Percentiles rank a stretch among this genome's conserved stretches.
Conservation (phyloP, 37 sponge, comb jelly and placozoan genomes). For the Geodia barretti region DNA sequence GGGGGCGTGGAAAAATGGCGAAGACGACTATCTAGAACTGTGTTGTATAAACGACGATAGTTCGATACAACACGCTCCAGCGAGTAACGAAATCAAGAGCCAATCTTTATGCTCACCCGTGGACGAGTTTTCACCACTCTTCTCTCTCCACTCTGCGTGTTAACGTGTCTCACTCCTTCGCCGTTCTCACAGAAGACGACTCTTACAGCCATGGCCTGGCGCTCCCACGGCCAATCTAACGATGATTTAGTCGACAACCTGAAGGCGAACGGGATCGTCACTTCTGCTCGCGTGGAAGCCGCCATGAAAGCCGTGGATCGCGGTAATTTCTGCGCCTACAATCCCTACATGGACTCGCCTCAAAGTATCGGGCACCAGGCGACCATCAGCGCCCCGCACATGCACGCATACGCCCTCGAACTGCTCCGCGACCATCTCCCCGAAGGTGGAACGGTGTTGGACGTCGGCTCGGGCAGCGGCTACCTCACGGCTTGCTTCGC, state of each 20-base stretch:
- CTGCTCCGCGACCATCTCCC: conserved; percentile 76
- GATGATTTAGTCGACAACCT: conserved; percentile 42
- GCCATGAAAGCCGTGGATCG: conserved; percentile 87
- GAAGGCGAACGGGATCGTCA: conserved; percentile 77
- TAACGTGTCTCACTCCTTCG: too few species aligned
- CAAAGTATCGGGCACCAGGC: conserved; percentile 93
- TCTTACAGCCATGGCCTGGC: neutral
- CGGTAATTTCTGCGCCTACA: conserved; percentile 65
- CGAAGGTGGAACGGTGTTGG: conserved; percentile 74
- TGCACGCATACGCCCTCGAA: conserved; percentile 98
- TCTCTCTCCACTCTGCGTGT: too few species aligned
- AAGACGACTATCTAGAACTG: too few species aligned
- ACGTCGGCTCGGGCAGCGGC: conserved; percentile 97
- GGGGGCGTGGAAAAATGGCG: too few species aligned
- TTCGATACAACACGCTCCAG: too few species aligned
- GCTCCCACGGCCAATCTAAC: conserved; percentile 32
- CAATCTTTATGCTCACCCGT: too few species aligned
- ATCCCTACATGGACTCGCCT: conserved; percentile 90
- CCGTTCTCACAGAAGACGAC: too few species aligned
- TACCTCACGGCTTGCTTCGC: conserved; percentile 96
- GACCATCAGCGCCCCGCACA: conserved; percentile 98
- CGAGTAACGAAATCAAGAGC: too few species aligned
- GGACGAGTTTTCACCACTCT: too few species aligned
- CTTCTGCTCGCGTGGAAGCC: conserved; percentile 59
- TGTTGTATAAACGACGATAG: too few species aligned